Evolutionary conservation across 2,113 vertebrate species (phyloP), one percentile per base, ranked within the genome.

Genomic region (Corythornis vintsioides): DNA sequence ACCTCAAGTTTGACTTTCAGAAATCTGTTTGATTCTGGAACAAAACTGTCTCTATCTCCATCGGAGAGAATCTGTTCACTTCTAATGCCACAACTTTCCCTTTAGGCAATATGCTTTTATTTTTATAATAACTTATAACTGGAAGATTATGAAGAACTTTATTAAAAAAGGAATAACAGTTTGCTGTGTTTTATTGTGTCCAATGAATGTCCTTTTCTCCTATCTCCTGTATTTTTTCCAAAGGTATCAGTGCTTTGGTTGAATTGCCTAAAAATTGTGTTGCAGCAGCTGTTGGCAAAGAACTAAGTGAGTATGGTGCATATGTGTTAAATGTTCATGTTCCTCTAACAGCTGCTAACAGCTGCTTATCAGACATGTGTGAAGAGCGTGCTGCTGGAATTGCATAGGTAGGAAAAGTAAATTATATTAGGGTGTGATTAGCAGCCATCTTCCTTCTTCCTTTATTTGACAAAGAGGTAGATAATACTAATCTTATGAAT

Each of bases 221-320:
- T 86, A 22, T 72, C 43, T 38, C 29, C 10, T 67, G 8, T 42
- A 26, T 94, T 67, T 95, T 90, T 90, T 88, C 57, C 65, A 77
- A 97, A 99, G 99, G 98, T 89, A 97, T 99, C 77, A 98, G 96
- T 45, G 97, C 98, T 89, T 93, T 99, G 97, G 96, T 98, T 72
- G 98, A 99, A 96, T 96, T 99, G 93, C 98, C 99, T 15, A 98
- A 99, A 95, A 98, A 98, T 86, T 99, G 97, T 96, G 91, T 99
- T 25, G 99, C 98, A 10, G 98, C 98, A 66, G 98, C 99, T 15
- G 96, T 98, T 95, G 98, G 99, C 88, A 99, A 97, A 97, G 98
- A 99, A 79, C 97, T 99, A 59, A 97, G 99, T 99, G 92, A 98
- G 98, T 98, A 83, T 83, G 10, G 76, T 60, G 66, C 17, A 24